Evolutionary conservation across 37 sponge, comb jelly and placozoan genomes (phyloP).

Genomic region (Aphrocallistes beatrix): DNA sequence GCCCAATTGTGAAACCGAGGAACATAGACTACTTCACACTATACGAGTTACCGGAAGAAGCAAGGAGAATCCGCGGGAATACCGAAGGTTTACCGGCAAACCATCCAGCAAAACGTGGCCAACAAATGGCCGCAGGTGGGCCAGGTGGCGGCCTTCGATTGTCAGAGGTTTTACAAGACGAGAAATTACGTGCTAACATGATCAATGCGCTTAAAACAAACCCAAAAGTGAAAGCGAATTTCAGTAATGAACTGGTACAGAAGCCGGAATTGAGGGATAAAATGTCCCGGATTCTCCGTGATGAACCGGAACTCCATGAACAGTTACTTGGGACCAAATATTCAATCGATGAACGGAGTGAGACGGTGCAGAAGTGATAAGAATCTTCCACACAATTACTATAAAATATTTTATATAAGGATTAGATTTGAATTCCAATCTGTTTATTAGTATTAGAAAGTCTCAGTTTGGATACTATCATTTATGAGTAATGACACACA

Average conservation of each 20-base stretch:
- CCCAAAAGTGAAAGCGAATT: background rate
- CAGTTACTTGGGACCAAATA: background rate
- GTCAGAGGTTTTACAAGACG: background rate
- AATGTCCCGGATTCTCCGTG: background rate
- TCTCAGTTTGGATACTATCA: too few relatives aligned
- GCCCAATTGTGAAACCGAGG: background rate
- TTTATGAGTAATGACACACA: too few relatives aligned
- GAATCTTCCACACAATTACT: too few relatives aligned
- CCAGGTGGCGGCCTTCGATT: background rate
- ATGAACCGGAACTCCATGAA: background rate
- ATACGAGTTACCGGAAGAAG: background rate
- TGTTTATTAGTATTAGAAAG: too few relatives aligned
- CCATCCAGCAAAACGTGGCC: background rate
- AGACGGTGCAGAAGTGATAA: background rate
- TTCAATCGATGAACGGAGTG: conserved; percentile 3
- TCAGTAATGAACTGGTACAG: conserved; percentile 3
- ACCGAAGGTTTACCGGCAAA: background rate
- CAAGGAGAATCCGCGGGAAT: background rate
- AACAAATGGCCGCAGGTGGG: background rate
- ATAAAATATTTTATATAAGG: too few relatives aligned
- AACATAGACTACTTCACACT: background rate
- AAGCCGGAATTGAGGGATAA: background rate
- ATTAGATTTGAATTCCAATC: too few relatives aligned
- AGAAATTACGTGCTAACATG: background rate
- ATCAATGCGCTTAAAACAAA: background rate